Evolutionary conservation across 92 coral and sea anemone genomes (phyloP).

Genomic region (Scolanthus callimorphus): DNA sequence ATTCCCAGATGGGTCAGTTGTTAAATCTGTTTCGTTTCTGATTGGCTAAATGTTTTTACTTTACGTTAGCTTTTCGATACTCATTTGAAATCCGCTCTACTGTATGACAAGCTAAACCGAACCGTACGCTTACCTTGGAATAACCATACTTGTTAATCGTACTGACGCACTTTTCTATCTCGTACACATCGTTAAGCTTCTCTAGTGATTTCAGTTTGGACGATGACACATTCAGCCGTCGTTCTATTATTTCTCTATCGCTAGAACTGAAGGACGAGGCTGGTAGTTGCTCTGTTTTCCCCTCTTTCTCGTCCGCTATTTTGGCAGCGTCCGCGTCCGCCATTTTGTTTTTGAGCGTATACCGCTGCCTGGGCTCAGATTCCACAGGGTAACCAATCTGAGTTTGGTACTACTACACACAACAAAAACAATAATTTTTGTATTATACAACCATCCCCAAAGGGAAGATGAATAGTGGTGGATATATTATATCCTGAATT

Average conservation of each 20-base stretch:
- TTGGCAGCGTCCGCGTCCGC: conserved; percentile 36
- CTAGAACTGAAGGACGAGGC: conserved; percentile 46
- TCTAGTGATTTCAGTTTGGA: conserved; percentile 12
- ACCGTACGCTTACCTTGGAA: conserved; percentile 69
- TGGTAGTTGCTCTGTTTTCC: background rate
- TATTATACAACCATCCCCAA: too few relatives aligned
- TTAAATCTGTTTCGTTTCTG: too few relatives aligned
- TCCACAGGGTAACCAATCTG: too few relatives aligned
- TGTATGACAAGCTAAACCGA: too few relatives aligned
- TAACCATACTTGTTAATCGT: conserved; percentile 43
- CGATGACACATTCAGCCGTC: conserved; percentile 37
- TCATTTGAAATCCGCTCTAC: too few relatives aligned
- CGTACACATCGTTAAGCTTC: conserved; percentile 57
- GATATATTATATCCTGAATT: too few relatives aligned
- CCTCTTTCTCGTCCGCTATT: conserved; percentile 1
- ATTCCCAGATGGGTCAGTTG: too few relatives aligned
- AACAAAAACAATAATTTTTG: too few relatives aligned
- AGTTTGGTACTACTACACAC: too few relatives aligned
- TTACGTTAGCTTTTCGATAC: too few relatives aligned
- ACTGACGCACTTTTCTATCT: conserved; percentile 56
- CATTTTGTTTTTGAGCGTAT: conserved; percentile 48
- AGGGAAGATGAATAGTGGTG: too few relatives aligned
- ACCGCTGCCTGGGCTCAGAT: background rate
- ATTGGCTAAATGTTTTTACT: too few relatives aligned
- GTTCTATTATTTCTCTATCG: conserved; percentile 70